Conservation (phyloP, 2,888 invertebrate genomes). For the Tiphia femorata region DNA sequence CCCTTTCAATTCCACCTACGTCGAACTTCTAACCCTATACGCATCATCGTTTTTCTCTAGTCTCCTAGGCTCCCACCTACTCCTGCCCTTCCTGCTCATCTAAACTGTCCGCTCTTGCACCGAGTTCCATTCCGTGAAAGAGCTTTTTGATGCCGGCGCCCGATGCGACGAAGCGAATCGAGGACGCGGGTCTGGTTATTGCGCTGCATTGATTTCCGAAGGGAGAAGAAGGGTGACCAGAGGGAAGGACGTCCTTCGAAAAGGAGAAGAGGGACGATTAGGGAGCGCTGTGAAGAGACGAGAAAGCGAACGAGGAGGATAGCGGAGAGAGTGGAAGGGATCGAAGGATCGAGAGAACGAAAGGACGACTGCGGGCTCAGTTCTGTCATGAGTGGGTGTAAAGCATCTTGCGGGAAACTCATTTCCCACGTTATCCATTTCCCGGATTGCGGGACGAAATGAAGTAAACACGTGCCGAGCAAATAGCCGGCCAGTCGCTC, state of each 20-base stretch:
- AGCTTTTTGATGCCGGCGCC: slow-evolving; percentile 34
- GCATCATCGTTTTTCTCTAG: not conserved
- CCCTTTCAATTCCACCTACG: no score
- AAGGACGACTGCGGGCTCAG: slow-evolving; percentile 17
- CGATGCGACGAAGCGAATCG: slow-evolving; percentile 23
- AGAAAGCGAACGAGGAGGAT: not conserved
- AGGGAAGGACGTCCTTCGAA: no score
- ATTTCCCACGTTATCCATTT: slow-evolving; percentile 27
- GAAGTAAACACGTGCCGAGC: slow-evolving; percentile 13
- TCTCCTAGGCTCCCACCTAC: not conserved
- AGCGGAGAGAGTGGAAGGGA: not conserved
- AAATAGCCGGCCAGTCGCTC: not conserved
- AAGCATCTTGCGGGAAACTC: slow-evolving; percentile 7
- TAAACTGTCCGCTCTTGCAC: slow-evolving; percentile 15
- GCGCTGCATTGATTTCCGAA: slow-evolving; percentile 36
- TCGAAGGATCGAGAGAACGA: not conserved
- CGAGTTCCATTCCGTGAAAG: slow-evolving; percentile 36
- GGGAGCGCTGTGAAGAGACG: not conserved
- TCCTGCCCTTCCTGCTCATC: slow-evolving; percentile 4
- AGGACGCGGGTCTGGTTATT: slow-evolving; percentile 34
- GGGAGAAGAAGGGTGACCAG: no score
- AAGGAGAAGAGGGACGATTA: no score
- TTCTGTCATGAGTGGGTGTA: slow-evolving; percentile 7
- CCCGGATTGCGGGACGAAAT: slow-evolving; percentile 23
- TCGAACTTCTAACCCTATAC: not conserved